Conservation (phyloP, 2,113 vertebrate species). For the Melanotaenia duboulayi region DNA sequence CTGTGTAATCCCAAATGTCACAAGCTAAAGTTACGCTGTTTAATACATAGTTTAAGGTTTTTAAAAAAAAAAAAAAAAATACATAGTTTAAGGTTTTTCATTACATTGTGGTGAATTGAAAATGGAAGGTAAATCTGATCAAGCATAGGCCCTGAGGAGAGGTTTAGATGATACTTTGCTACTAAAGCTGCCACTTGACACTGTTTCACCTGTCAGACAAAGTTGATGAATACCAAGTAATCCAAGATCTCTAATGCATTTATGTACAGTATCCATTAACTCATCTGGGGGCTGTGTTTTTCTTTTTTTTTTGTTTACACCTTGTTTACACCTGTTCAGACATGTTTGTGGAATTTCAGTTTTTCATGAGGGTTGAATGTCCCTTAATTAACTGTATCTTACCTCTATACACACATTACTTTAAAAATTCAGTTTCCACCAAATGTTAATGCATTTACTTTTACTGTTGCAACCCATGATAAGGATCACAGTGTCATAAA, state of each 20-base stretch:
- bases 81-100: conserved; percentile 26
- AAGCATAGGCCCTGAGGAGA: conserved; percentile 29
- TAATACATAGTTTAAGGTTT: conserved; percentile 21
- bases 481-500: too few species aligned
- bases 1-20: conserved; percentile 27
- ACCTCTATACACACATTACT: too few species aligned
- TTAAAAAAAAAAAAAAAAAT: too few species aligned
- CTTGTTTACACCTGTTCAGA: conserved; percentile 29
- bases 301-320: conserved; percentile 20
- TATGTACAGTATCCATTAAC: conserved; percentile 26
- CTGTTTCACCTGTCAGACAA: conserved; percentile 27
- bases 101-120: conserved; percentile 22
- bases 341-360: conserved; percentile 3
- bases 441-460: too few species aligned
- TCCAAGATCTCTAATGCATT: conserved; percentile 37
- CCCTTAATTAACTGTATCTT: not conserved
- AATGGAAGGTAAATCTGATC: conserved; percentile 35
- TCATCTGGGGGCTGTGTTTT: conserved; percentile 10
- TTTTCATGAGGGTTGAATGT: not conserved
- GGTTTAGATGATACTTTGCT: conserved; percentile 17
- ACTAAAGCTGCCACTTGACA: conserved; percentile 46
- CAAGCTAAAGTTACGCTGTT: conserved; percentile 16
- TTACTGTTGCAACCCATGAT: too few species aligned
- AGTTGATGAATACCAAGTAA: conserved; percentile 30
- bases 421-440: too few species aligned